Conservation (phyloP, 2,113 vertebrate species). For the Emberiza fucata region DNA sequence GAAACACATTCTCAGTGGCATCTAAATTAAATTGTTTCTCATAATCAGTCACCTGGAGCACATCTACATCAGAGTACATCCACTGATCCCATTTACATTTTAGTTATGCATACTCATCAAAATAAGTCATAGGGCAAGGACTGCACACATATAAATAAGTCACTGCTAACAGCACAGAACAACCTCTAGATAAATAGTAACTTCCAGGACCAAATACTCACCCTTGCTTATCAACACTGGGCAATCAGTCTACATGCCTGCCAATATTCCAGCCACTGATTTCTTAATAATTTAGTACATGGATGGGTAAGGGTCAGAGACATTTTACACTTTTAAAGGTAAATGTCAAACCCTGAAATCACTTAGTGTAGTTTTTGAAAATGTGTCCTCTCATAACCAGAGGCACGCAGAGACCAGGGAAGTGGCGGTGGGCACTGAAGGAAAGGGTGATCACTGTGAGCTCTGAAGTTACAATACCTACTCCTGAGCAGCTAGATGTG, state of each 20-base stretch:
- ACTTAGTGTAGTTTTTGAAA: background rate
- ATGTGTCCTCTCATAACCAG: background rate
- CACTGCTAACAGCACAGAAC: background rate
- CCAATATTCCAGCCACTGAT: background rate
- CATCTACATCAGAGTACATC: background rate
- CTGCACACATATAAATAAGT: background rate
- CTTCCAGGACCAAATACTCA: background rate
- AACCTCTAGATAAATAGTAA: background rate
- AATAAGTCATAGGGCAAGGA: background rate
- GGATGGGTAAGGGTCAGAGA: background rate
- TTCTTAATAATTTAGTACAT: background rate
- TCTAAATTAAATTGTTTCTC: background rate
- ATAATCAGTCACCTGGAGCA: background rate
- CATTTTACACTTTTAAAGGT: background rate
- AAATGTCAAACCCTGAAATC: background rate
- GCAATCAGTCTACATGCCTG: background rate
- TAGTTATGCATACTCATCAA: background rate
- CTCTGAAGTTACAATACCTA: background rate
- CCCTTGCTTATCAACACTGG: background rate
- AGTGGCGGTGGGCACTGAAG: too few relatives aligned
- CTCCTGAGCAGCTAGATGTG: background rate
- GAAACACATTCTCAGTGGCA: background rate
- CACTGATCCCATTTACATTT: background rate
- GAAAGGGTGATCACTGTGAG: background rate
- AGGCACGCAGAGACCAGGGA: background rate